phyloP scores from a whole-genome alignment of 2,113 vertebrate species.

The Dromas ardeola region DNA sequence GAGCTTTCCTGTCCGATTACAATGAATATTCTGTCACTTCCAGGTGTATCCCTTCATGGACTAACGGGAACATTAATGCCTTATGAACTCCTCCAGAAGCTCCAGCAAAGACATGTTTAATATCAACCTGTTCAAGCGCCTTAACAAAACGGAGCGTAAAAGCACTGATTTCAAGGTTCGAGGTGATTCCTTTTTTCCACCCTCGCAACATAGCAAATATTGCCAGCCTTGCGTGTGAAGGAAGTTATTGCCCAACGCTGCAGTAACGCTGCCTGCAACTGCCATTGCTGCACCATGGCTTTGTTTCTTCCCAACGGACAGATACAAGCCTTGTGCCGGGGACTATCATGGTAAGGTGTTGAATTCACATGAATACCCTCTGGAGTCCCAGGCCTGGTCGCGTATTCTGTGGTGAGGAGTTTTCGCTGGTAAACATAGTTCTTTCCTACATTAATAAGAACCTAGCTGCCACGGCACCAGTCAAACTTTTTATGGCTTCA shows the following conservation, averaged over 20 bases:
- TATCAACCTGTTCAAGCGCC: fast-evolving
- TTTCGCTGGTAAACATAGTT: background rate
- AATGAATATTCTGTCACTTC: fast-evolving
- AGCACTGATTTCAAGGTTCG: background rate
- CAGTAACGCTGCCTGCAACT: background rate
- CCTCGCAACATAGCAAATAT: background rate
- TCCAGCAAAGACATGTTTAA: background rate
- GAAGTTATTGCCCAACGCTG: background rate
- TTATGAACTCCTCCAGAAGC: background rate
- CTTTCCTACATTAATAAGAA: background rate
- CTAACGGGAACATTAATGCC: fast-evolving
- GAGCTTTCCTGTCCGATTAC: background rate
- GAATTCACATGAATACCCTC: background rate
- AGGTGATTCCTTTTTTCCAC: background rate
- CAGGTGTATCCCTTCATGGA: background rate
- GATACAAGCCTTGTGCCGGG: background rate
- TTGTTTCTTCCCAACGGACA: background rate
- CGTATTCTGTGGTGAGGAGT: background rate
- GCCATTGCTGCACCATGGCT: background rate
- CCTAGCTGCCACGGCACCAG: background rate
- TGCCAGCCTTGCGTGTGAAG: background rate
- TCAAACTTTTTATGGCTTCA: background rate
- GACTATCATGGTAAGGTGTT: background rate
- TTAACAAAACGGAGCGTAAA: fast-evolving
- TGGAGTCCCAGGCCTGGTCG: background rate